Evolutionary conservation across 2,797 vertebrate species (phyloP).

Genomic region (Chelon auratus): DNA sequence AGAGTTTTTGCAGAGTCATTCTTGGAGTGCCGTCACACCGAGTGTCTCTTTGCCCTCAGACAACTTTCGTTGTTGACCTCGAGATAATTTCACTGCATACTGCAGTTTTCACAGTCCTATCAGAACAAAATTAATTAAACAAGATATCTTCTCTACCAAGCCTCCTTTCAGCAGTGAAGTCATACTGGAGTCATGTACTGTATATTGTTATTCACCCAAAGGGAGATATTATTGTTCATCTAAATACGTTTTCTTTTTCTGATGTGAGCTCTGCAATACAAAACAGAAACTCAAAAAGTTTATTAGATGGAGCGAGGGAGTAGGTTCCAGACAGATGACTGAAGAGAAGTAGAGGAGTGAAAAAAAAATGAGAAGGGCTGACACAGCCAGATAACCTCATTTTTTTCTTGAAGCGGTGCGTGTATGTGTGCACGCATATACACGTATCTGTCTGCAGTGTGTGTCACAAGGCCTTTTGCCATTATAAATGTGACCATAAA

Average conservation of each 20-base stretch:
- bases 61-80: conserved; percentile 70
- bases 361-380: conserved; percentile 46
- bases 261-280: conserved; percentile 42
- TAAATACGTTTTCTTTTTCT: conserved; percentile 50
- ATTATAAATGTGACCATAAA: conserved; percentile 65
- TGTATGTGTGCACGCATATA: conserved; percentile 1
- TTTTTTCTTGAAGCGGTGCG: conserved; percentile 30
- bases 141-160: conserved; percentile 26
- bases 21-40: conserved; percentile 49
- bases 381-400: conserved; percentile 52
- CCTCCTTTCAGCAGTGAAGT: conserved; percentile 17
- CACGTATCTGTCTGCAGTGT: conserved; percentile 29
- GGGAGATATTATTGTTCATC: conserved; percentile 39
- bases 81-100: conserved; percentile 61
- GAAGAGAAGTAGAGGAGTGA: conserved; percentile 27
- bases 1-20: conserved; percentile 72
- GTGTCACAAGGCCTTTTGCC: conserved; percentile 59
- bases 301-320: conserved; percentile 45
- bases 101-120: conserved; percentile 49
- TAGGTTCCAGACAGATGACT: conserved; percentile 64
- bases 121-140: conserved; percentile 62
- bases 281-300: conserved; percentile 39
- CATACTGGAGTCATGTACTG: conserved; percentile 24
- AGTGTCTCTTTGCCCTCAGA: conserved; percentile 74
- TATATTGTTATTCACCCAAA: conserved; percentile 52